Conservation (phyloP, 1,140 invertebrate genomes). For the Drosophila paulistorum region DNA sequence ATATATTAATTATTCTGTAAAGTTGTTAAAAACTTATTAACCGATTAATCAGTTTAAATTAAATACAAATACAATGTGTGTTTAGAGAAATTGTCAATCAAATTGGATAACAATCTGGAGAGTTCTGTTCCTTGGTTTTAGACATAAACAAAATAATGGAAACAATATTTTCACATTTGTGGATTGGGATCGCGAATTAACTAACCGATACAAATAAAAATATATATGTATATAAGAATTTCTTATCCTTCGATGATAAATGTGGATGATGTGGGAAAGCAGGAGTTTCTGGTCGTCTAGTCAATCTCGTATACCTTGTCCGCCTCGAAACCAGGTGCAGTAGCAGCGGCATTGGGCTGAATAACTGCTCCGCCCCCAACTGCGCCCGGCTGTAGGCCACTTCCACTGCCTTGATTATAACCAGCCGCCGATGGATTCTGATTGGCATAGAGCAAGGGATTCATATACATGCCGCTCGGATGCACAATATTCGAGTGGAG, state of each 20-base stretch:
- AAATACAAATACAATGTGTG: background rate
- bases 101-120: background rate
- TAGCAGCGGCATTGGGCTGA: slow-evolving; percentile 10
- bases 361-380: slow-evolving; percentile 9
- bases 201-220: slow-evolving; percentile 14
- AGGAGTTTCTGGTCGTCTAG: slow-evolving; percentile 31
- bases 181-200: background rate
- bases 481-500: slow-evolving; percentile 71
- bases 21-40: too few species aligned
- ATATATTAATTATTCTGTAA: background rate
- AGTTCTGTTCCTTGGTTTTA: background rate
- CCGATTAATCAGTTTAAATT: too few species aligned
- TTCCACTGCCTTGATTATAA: slow-evolving; percentile 59
- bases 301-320: slow-evolving; percentile 81
- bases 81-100: background rate
- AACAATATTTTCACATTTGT: background rate
- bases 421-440: slow-evolving; percentile 75
- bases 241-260: slow-evolving; percentile 5
- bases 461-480: slow-evolving; percentile 81
- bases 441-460: slow-evolving; percentile 78
- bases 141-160: background rate
- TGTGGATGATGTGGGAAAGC: background rate
- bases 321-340: slow-evolving; percentile 66
- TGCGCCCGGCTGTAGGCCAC: slow-evolving; percentile 70
- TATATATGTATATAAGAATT: slow-evolving; percentile 17